Evolutionary conservation across 2,797 vertebrate species (phyloP).

Genomic region (Oreochromis grahami): DNA sequence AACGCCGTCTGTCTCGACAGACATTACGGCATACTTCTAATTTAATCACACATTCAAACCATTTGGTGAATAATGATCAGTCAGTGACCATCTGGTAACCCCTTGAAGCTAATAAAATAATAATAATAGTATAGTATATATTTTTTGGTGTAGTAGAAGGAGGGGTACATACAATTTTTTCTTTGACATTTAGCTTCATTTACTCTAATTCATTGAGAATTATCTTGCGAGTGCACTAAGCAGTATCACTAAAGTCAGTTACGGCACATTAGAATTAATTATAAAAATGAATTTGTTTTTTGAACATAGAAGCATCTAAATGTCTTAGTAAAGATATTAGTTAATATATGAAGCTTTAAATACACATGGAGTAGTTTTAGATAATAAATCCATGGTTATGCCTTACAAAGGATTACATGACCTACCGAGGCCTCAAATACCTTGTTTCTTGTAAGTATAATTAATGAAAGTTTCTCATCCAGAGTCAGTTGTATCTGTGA

Average conservation of each 20-base stretch:
- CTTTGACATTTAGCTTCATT: not conserved
- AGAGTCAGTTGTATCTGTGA: not conserved
- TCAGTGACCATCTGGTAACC: not conserved
- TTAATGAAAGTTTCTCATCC: not conserved
- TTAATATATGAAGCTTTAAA: not conserved
- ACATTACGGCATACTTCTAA: not conserved
- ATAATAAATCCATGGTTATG: not conserved
- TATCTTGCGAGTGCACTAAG: not conserved
- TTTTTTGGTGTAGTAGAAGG: not conserved
- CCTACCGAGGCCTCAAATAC: not conserved
- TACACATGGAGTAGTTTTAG: not conserved
- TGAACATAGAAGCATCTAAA: not conserved
- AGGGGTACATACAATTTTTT: not conserved
- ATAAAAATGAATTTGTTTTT: not conserved
- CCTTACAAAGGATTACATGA: not conserved
- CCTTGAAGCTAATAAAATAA: not conserved
- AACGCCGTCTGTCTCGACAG: rapidly evolving
- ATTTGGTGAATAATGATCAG: not conserved
- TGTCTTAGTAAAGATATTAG: not conserved
- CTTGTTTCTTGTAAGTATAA: not conserved
- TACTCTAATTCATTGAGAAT: not conserved
- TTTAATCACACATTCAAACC: not conserved
- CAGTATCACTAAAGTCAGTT: not conserved
- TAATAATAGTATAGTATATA: not conserved
- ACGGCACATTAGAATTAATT: not conserved